Evolutionary conservation across 2,113 vertebrate genomes (phyloP), one percentile per base, ranked within the genome.

Genomic region (Rhegmatorhina hoffmannsi): DNA sequence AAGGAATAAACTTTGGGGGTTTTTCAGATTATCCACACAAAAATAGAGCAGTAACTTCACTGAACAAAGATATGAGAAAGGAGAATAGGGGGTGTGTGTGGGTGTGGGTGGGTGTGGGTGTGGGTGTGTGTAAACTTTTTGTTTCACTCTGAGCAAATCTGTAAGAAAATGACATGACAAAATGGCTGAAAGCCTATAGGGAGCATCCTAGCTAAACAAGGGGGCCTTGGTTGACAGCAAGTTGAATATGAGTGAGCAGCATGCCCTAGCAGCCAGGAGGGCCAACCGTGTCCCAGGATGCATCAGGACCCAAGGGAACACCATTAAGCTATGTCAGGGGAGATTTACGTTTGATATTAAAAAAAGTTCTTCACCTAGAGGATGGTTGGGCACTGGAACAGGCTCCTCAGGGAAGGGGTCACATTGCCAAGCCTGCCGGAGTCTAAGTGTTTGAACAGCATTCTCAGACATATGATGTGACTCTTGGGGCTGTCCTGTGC

Each of bases 281-380:
- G 17, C 1, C 58, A 63, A 0, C 0, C 0, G 0, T 72, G 17
- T 40, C 34, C 40, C 43, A 29, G 13, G 17, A 12, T 1, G 12
- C 13, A 56, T 18, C 66, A 49, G 24, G 31, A 66, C 17, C 11
- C 31, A 33, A 66, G 44, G 6, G 23, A 59, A 16, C 23, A 52
- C 15, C 36, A 59, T 36, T 24, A 44, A 38, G 6, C 24, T 36
- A 25, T 62, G 59, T 62, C 36, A 40, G 25, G 17, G 17, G 36
- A 63, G 36, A 13, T 19, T 63, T 40, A 40, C 36, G 26, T 21
- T 58, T 20, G 7, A 58, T 58, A 58, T 58, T 21, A 58, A 19
- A 63, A 63, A 63, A 63, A 13, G 26, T 63, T 20, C 36, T 38
- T 26, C 26, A 28, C 26, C 36, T 4, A 40, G 60, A 18, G 38